These are phyloP conservation scores for Peromyscus nudipes DNA, from an alignment of 2,797 vertebrate genomes.

Conservation along the genomic window DNA sequence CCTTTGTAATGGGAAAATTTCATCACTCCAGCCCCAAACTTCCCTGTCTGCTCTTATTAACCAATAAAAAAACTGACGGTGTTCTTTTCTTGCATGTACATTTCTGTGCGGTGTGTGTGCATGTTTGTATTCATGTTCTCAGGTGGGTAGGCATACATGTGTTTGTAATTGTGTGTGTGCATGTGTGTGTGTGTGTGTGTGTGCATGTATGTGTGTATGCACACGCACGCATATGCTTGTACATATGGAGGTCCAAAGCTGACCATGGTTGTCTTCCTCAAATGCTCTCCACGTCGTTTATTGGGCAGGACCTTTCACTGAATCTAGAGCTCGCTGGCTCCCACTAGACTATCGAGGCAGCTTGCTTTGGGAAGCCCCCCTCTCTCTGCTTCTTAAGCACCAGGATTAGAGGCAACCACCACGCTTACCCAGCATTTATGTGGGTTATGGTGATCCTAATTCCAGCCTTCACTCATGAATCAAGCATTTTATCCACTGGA, in stretches of 20 bases:
- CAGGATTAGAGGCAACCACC: not conserved
- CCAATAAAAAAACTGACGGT: not conserved
- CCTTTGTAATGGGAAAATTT: not conserved
- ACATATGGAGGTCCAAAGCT: not conserved
- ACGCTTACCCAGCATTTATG: not conserved
- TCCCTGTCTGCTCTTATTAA: conserved; percentile 48
- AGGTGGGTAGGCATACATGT: not conserved
- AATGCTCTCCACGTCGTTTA: not conserved
- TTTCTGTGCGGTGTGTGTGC: not conserved
- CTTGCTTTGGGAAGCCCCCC: not conserved
- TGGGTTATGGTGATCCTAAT: not conserved
- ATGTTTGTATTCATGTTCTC: not conserved
- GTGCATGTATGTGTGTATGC: not conserved
- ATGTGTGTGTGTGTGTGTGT: no score
- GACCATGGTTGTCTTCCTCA: not conserved
- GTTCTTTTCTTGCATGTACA: not conserved
- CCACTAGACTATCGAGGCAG: not conserved
- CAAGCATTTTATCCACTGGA: not conserved
- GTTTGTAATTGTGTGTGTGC: not conserved
- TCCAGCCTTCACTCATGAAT: not conserved
- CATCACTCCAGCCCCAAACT: not conserved
- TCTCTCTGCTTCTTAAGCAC: not conserved
- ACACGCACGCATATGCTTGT: fast-evolving
- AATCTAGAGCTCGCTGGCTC: not conserved
- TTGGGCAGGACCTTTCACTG: not conserved